Conservation (phyloP, 2,888 invertebrate genomes). For the Drosophila testacea region DNA sequence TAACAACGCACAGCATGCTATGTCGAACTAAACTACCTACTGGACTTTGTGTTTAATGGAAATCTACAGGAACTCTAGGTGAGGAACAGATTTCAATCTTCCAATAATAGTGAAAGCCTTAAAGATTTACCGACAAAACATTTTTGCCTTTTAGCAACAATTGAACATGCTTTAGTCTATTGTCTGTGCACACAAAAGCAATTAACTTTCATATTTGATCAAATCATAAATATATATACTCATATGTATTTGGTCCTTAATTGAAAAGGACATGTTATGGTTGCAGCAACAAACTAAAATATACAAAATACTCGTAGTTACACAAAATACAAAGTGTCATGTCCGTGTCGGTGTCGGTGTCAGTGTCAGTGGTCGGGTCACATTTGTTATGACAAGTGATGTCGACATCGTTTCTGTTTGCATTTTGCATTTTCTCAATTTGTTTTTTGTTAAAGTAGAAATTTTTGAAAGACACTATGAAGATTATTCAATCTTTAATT, state of each 20-base stretch:
- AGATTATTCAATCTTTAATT: slow-evolving; percentile 29
- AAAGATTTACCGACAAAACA: slow-evolving; percentile 47
- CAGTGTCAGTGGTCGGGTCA: slow-evolving; percentile 36
- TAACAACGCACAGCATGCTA: slow-evolving; percentile 64
- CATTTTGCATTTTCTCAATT: slow-evolving; percentile 56
- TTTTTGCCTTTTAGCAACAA: slow-evolving; percentile 54
- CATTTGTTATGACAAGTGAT: slow-evolving; percentile 76
- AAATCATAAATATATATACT: slow-evolving; percentile 46
- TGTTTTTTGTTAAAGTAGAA: slow-evolving; percentile 47
- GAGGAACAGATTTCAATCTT: slow-evolving; percentile 5
- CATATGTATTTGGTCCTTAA: slow-evolving; percentile 44
- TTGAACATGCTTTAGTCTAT: slow-evolving; percentile 49
- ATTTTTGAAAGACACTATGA: slow-evolving; percentile 10
- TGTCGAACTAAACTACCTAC: slow-evolving; percentile 59
- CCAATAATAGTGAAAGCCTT: slow-evolving; percentile 25
- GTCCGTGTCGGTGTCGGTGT: slow-evolving; percentile 38
- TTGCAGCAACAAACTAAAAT: slow-evolving; percentile 55
- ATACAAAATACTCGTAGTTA: slow-evolving; percentile 48
- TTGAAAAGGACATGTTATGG: slow-evolving; percentile 62
- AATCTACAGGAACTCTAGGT: slow-evolving; percentile 13
- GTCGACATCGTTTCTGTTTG: slow-evolving; percentile 59
- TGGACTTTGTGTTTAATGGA: slow-evolving; percentile 26
- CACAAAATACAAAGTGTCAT: slow-evolving; percentile 49
- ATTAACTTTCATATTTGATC: slow-evolving; percentile 69
- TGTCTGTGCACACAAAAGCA: slow-evolving; percentile 65